phyloP scores from a whole-genome alignment of 2,797 vertebrate species.

The Pachyuromys duprasi region DNA sequence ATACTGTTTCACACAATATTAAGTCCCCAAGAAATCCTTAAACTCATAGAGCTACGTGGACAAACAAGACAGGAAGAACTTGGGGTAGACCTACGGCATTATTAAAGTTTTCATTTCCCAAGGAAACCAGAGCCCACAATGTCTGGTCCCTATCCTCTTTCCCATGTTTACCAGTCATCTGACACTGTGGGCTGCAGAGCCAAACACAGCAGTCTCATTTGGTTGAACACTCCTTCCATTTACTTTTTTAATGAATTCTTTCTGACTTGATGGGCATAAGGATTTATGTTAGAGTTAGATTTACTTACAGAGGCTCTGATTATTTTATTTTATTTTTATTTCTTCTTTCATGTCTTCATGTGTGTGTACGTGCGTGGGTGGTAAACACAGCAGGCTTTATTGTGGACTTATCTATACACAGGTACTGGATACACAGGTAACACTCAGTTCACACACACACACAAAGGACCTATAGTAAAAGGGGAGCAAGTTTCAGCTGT shows the following conservation, averaged over 20 bases:
- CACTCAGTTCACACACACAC: too few species aligned
- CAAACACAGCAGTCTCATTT: background rate
- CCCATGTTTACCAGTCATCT: background rate
- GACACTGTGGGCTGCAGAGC: background rate
- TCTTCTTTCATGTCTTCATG: background rate
- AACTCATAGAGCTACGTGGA: background rate
- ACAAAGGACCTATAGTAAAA: background rate
- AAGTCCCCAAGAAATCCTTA: background rate
- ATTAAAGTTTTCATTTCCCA: background rate
- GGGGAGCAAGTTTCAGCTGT: background rate
- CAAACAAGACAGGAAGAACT: background rate
- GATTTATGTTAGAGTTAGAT: background rate
- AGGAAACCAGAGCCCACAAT: background rate
- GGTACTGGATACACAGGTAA: background rate
- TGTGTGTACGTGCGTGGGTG: background rate
- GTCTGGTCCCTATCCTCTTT: too few species aligned
- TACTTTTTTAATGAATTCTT: background rate
- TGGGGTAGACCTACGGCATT: background rate
- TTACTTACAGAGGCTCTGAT: background rate
- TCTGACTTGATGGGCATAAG: background rate
- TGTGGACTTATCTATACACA: background rate
- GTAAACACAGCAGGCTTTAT: background rate
- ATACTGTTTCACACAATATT: fast-evolving
- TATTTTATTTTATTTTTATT: background rate
- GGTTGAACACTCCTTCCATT: background rate